Base-by-base conservation (phyloP, 2,113 vertebrate genomes). In the Limnothrissa miodon region DNA sequence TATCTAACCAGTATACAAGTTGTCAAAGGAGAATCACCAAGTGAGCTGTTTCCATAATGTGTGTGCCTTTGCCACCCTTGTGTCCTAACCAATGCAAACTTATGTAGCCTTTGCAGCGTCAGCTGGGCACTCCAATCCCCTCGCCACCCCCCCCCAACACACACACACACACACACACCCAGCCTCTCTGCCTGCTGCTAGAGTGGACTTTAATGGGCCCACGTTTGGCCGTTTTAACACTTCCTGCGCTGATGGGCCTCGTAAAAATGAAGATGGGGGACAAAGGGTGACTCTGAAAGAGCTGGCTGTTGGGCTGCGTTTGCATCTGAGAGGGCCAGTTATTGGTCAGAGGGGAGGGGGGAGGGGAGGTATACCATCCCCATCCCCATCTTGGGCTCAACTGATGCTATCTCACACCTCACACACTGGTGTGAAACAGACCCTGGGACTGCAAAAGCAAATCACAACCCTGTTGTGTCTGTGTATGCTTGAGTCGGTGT, bases 231-330 rank as follows among this genome's bases (percentile, higher is more conserved):
- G 74, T 80, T 86, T 88, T 86, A 96, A 96, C 96, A 95, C 96
- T 96, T 96, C 95, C 96, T 96, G 95, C 93, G 93, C 93, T 95
- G 95, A 94, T 95, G 95, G 94, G 83, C 87, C 95, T 94, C 92
- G 95, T 96, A 96, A 95, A 93, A 74, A 74, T 74, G 93, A 93
- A 92, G 95, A 93, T 90, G 79, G 92, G 90, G 93, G 95, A 96
- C 96, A 96, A 96, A 96, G 53, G 59, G 66, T 4, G 29, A 74
- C 66, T 74, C 66, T 74, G 66, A 74, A 74, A 74, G 3, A 29
- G 29, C 85, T 15, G 66, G 82, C 78, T 53, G 66, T 17, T 39
- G 70, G 42, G 79, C 33, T 15, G 25, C 66, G 66, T 74, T 74
- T 74, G 66, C 66, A 74, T 74, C 66, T 74, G 66, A 33, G 59